Evolutionary conservation across 2,888 invertebrate species (phyloP).

Genomic region (Hofmannophila pseudospretella): DNA sequence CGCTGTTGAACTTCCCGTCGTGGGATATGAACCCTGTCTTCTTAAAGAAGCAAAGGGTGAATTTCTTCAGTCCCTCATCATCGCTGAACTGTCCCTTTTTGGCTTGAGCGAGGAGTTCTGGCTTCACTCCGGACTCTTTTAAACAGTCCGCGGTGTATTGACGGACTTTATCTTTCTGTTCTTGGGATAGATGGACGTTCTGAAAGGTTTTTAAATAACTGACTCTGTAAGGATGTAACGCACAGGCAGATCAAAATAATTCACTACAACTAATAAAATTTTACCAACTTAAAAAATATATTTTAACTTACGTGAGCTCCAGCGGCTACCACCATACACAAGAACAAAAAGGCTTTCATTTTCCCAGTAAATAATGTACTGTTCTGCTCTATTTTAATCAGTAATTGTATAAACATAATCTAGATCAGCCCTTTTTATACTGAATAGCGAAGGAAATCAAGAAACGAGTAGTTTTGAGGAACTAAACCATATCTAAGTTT

Average conservation of each 20-base stretch:
- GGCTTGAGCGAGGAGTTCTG: slow-evolving; percentile 47
- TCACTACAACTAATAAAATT: too few species aligned
- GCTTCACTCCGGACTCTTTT: slow-evolving; percentile 49
- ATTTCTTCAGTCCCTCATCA: slow-evolving; percentile 60
- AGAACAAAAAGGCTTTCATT: slow-evolving; percentile 27
- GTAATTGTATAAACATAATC: slow-evolving; percentile 12
- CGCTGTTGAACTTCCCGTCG: slow-evolving; percentile 59
- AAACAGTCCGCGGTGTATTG: slow-evolving; percentile 43
- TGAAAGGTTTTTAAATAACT: slow-evolving; percentile 29
- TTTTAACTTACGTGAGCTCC: slow-evolving; percentile 34
- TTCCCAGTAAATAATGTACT: slow-evolving; percentile 4
- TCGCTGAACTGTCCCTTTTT: slow-evolving; percentile 58
- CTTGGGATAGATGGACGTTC: slow-evolving; percentile 41
- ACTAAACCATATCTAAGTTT: slow-evolving; percentile 10
- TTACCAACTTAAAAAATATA: too few species aligned
- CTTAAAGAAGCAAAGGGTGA: slow-evolving; percentile 65
- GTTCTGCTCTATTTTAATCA: slow-evolving; percentile 9
- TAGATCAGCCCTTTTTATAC: slow-evolving; percentile 30
- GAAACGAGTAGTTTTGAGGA: slow-evolving; percentile 12
- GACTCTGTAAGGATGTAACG: too few species aligned
- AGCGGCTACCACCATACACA: slow-evolving; percentile 37
- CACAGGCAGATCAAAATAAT: too few species aligned
- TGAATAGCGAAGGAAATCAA: slow-evolving; percentile 34
- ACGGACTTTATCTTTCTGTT: slow-evolving; percentile 47
- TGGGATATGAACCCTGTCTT: slow-evolving; percentile 48